These are phyloP conservation scores for Nycticorax nycticorax DNA, from an alignment of 2,113 vertebrate genomes.

Conservation along the genomic window DNA sequence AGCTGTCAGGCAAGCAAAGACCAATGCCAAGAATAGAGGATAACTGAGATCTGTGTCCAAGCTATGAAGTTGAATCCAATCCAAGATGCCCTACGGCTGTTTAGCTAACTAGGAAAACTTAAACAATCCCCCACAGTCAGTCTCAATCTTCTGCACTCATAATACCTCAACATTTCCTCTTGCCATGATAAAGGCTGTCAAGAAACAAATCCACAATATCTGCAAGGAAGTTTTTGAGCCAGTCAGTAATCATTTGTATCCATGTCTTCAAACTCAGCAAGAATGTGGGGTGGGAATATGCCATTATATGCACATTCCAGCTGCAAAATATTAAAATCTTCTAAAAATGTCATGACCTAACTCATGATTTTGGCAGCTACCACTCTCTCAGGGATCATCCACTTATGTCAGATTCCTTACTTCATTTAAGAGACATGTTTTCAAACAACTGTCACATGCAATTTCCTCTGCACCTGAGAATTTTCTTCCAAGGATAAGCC, in stretches of 20 bases:
- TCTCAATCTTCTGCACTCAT: not conserved
- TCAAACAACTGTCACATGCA: slow-evolving; percentile 22
- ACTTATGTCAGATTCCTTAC: slow-evolving; percentile 37
- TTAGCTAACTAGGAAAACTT: slow-evolving; percentile 38
- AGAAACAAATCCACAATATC: not conserved
- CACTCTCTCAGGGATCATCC: slow-evolving; percentile 6
- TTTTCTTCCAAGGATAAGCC: not conserved
- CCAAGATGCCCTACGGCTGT: slow-evolving; percentile 45
- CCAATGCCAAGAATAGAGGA: slow-evolving; percentile 11
- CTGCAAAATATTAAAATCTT: slow-evolving; percentile 54
- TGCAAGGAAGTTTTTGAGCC: slow-evolving; percentile 15
- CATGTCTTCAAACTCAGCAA: not conserved
- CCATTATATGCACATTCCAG: not conserved
- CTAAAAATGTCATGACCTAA: slow-evolving; percentile 15
- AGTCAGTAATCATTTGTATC: slow-evolving; percentile 21
- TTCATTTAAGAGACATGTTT: slow-evolving; percentile 29
- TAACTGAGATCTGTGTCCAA: slow-evolving; percentile 33
- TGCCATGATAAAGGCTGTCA: slow-evolving; percentile 36
- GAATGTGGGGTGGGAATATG: not conserved
- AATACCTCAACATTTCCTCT: not conserved
- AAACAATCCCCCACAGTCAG: slow-evolving; percentile 16
- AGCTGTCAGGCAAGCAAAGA: slow-evolving; percentile 31
- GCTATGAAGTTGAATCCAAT: not conserved
- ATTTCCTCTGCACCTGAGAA: slow-evolving; percentile 28
- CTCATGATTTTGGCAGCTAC: slow-evolving; percentile 41